phyloP scores from a whole-genome alignment of 1,140 invertebrate genomes.

The Mactra quadrangularis region DNA sequence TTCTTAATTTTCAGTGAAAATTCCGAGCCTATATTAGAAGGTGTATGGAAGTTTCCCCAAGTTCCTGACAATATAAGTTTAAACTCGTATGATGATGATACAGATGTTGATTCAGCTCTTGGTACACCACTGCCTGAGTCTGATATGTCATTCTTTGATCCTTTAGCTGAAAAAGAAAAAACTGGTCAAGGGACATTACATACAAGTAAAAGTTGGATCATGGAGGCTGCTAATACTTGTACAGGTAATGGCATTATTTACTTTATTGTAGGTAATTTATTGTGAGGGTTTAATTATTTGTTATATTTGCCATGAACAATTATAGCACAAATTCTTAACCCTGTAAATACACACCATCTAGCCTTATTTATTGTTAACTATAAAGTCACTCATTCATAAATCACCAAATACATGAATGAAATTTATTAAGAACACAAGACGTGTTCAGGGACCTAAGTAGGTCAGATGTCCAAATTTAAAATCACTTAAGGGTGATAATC shows the following conservation, averaged over 20 bases:
- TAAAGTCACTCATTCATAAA: no score
- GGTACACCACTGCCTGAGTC: slow-evolving; percentile 79
- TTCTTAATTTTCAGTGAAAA: slow-evolving; percentile 70
- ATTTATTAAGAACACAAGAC: no score
- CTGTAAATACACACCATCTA: no score
- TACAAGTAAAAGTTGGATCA: slow-evolving; percentile 81
- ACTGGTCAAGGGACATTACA: slow-evolving; percentile 38
- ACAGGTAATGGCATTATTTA: slow-evolving; percentile 68
- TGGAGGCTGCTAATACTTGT: slow-evolving; percentile 80
- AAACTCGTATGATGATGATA: slow-evolving; percentile 81
- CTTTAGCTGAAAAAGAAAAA: slow-evolving; percentile 61
- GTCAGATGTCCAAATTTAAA: no score
- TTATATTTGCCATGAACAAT: no score
- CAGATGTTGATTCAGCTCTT: slow-evolving; percentile 79
- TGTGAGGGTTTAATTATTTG: no score
- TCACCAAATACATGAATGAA: no score
- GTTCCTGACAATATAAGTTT: slow-evolving; percentile 83
- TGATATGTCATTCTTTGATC: slow-evolving; percentile 83
- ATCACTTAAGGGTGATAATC: no score
- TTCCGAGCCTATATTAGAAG: slow-evolving; percentile 77
- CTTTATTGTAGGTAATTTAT: background rate
- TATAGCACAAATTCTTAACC: no score
- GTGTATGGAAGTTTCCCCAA: slow-evolving; percentile 84
- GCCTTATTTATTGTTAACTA: no score
- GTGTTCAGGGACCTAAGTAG: no score